Evolutionary conservation across 2,797 vertebrate species (phyloP), one percentile per base, ranked within the genome.

Genomic region (Hypotaenidia okinawae): DNA sequence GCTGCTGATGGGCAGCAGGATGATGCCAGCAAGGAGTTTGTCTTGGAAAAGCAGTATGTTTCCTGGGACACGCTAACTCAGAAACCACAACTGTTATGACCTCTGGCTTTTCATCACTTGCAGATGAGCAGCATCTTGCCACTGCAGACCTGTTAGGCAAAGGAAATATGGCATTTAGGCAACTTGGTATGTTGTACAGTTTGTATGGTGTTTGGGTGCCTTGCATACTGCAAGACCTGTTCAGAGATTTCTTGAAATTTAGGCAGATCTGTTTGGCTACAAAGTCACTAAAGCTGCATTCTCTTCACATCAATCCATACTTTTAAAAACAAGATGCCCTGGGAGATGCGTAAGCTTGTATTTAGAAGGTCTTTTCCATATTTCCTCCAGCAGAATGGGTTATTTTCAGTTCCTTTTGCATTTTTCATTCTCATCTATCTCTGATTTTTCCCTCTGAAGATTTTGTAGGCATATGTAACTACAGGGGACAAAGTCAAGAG

Each of bases 351-450:
- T 28, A 82, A 66, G 43, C 24, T 95, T 6, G 1, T 78, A 63
- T 87, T 81, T 69, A 61, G 28, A 87, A 35, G 51, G 39, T 90
- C 84, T 89, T 87, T 88, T 79, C 25, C 49, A 13, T 64, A 39
- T 45, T 88, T 87, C 69, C 41, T 90, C 43, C 30, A 68, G 59
- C 15, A 58, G 43, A 92, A 73, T 9, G 22, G 41, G 62, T 78
- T 91, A 52, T 82, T 95, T 96, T 91, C 37, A 47, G 51, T 69
- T 84, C 30, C 30, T 84, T 82, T 88, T 81, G 19, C 41, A 86
- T 90, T 91, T 87, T 95, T 84, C 63, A 66, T 92, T 87, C 75
- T 82, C 4, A 35, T 67, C 58, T 43, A 23, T 82, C 83, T 91
- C 62, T 4, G 9, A 24, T 37, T 86, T 77, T 77, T 63, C 33